Evolutionary conservation across 2,888 invertebrate species (phyloP).

Genomic region (Protonemura montana): DNA sequence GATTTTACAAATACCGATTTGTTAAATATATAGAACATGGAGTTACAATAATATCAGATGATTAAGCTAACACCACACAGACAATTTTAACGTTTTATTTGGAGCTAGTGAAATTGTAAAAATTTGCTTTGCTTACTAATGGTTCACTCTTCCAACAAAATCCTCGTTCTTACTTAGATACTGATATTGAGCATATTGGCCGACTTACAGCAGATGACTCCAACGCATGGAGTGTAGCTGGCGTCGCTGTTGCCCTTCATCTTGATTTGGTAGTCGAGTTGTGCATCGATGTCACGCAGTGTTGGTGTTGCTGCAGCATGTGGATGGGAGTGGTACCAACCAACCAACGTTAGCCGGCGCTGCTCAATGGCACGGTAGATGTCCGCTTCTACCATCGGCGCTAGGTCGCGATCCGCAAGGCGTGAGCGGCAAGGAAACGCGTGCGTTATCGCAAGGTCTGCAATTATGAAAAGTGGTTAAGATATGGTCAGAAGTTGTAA

Average conservation of each 20-base stretch:
- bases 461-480: constrained; percentile 52
- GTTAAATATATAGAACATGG: no score
- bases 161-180: no score
- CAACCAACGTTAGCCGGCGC: constrained; percentile 81
- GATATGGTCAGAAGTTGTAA: no score
- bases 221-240: constrained; percentile 92
- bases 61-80: no score
- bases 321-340: constrained; percentile 97
- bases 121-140: no score
- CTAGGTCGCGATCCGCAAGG: constrained; percentile 79
- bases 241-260: constrained; percentile 92
- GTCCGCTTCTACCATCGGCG: constrained; percentile 79
- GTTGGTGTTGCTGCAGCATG: constrained; percentile 87
- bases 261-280: constrained; percentile 92
- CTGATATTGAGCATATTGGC: no score
- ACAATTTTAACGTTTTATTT: no score
- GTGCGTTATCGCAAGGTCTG: constrained; percentile 85
- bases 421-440: constrained; percentile 88
- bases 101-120: no score
- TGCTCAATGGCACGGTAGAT: constrained; percentile 85
- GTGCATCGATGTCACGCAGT: constrained; percentile 87
- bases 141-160: no score
- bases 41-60: no score
- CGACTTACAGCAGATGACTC: constrained; percentile 87
- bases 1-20: no score